These are phyloP conservation scores for Theristicus caerulescens DNA, from an alignment of 2,113 vertebrate genomes.

Conservation along the genomic window DNA sequence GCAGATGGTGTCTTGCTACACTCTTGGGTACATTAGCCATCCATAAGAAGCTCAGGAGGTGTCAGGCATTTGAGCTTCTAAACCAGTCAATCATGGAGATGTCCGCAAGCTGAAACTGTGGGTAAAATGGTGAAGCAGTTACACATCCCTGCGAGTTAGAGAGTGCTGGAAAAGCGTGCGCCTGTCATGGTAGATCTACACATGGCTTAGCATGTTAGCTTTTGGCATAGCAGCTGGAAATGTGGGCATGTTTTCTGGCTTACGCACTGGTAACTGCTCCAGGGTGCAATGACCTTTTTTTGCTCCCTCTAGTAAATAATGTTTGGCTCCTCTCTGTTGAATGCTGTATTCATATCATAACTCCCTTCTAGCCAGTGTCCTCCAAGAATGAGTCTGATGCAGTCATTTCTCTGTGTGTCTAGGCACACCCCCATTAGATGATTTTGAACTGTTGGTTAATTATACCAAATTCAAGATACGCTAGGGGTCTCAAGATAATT, in stretches of 20 bases:
- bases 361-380: neutral
- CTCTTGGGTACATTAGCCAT: neutral
- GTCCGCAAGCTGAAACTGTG: neutral
- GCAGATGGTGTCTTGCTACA: neutral
- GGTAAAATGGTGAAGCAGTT: neutral
- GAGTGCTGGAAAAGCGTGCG: neutral
- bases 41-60: neutral
- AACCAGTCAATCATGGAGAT: neutral
- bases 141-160: neutral
- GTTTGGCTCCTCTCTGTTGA: neutral
- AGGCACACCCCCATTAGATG: neutral
- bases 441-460: neutral
- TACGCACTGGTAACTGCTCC: neutral
- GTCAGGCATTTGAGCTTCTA: neutral
- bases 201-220: neutral
- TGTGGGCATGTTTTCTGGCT: neutral
- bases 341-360: neutral
- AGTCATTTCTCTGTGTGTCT: neutral
- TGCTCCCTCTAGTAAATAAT: neutral
- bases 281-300: neutral
- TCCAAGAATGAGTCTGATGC: neutral
- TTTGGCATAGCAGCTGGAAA: neutral
- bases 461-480: neutral
- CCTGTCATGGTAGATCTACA: neutral
- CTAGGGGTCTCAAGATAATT: neutral